These are phyloP conservation scores for Pycnonotus jocosus DNA, from an alignment of 2,113 vertebrate genomes.

Conservation along the genomic window DNA sequence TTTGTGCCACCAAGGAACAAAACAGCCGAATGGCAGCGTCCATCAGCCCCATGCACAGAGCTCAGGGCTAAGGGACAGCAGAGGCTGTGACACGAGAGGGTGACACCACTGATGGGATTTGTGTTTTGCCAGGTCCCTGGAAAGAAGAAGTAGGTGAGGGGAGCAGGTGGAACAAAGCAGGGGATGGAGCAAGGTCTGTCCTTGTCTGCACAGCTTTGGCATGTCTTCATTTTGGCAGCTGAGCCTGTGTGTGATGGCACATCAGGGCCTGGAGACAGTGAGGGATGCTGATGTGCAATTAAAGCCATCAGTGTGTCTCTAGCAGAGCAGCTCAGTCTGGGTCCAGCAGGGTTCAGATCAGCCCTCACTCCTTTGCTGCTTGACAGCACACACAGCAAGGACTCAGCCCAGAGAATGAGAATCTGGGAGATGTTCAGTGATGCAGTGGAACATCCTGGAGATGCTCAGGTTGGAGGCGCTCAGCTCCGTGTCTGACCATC, in stretches of 20 bases:
- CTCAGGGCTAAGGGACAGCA: fast-evolving
- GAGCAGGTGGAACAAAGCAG: not conserved
- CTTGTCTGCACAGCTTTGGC: not conserved
- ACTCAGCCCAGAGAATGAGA: not conserved
- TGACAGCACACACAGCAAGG: not conserved
- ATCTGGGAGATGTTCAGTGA: not conserved
- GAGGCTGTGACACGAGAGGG: not conserved
- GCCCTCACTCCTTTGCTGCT: not conserved
- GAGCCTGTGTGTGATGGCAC: fast-evolving
- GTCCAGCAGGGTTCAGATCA: not conserved
- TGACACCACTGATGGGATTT: not conserved
- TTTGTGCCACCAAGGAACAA: fast-evolving
- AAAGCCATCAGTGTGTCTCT: not conserved
- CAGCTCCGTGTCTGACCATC: not conserved
- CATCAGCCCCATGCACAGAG: fast-evolving
- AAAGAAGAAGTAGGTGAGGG: not conserved
- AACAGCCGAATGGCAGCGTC: not conserved
- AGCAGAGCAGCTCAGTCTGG: not conserved
- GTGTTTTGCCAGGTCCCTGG: not conserved
- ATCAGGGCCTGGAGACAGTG: fast-evolving
- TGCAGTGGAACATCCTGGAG: not conserved
- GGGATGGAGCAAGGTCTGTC: not conserved
- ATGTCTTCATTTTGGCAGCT: not conserved
- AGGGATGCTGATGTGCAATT: not conserved
- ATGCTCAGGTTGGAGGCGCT: fast-evolving